phyloP scores from a whole-genome alignment of 1,140 invertebrate species.

The Pseudomyrmex pallidus region DNA sequence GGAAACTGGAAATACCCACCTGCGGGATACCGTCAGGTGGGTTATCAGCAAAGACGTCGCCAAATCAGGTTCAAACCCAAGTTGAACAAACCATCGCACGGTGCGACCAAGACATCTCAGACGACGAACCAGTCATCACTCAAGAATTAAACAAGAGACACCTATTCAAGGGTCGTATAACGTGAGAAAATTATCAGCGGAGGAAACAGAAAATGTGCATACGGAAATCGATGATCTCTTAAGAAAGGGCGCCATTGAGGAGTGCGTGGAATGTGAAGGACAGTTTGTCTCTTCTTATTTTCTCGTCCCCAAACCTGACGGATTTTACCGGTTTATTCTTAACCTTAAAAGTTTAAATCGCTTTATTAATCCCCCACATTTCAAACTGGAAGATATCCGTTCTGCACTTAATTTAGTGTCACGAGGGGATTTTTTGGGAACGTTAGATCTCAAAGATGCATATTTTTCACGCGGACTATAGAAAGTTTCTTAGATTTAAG shows the following conservation, averaged over 20 bases:
- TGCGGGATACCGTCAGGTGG: not conserved
- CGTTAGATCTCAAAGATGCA: conserved; percentile 24
- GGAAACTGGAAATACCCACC: conserved; percentile 37
- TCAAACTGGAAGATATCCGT: too few species aligned
- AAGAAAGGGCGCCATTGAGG: not conserved
- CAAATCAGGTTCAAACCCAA: not conserved
- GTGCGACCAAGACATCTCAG: not conserved
- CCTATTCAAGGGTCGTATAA: not conserved
- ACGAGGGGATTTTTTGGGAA: not conserved
- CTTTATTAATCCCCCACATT: not conserved
- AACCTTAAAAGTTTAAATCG: conserved; percentile 18
- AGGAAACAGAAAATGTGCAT: not conserved
- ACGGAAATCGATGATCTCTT: not conserved
- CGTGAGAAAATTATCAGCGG: not conserved
- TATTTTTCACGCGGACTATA: not conserved
- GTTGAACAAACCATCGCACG: not conserved
- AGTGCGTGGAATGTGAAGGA: not conserved
- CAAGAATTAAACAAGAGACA: not conserved
- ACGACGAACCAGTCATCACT: not conserved
- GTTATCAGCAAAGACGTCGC: not conserved
- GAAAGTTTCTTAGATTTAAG: conserved; percentile 27
- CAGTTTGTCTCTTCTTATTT: conserved; percentile 19
- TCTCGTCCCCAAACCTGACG: conserved; percentile 12
- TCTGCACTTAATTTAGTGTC: too few species aligned
- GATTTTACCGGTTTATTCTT: not conserved